Evolutionary conservation across 1,140 invertebrate species (phyloP), one percentile per base, ranked within the genome.

Genomic region (Thrips palmi): DNA sequence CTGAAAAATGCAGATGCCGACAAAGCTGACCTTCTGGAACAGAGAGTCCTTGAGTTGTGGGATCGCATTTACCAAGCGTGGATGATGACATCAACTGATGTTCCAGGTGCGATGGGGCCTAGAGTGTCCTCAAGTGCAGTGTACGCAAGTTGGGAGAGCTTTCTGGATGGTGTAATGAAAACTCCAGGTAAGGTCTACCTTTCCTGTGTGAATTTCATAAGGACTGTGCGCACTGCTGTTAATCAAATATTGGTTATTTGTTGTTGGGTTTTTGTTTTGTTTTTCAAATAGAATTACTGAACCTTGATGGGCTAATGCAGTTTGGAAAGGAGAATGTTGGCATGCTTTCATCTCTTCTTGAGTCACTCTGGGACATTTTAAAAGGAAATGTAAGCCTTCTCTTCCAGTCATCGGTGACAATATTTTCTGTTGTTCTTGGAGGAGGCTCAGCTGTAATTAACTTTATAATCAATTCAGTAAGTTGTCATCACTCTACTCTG

Each of bases 401-500:
- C n/a, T 59, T 92, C 6, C 77, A 77, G 22, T 72, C 88, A 2
- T 52, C 93, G 1, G 85, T 82, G 2, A 78, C 91, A 8, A 70
- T 87, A 27, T 57, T 94, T 4, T 92, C 88, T 2, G 53, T 94
- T 8, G 52, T 98, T 32, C 66, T 97, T 31, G 86, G 85, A 38
- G 91, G 92, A 23, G 87, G 91, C 41, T 80, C 89, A 14, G 86
- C 89, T 8, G 72, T 97, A 35, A 68, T 97, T 33, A 94, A 94
- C 57, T 91, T 94, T 53, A 65, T 88, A 39, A 67, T 97, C 15
- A 88, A 85, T 55, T 69, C 84, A 63, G 88, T 92, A 63, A 69
- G 65, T 65, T 15, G 11, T 19, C 15, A 27, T 33, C 20, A 2
- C 27, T 25, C 25, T 27, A 38, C 5, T 40, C 10, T 12, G 4